Evolutionary conservation across 1,140 invertebrate species (phyloP), one percentile per base, ranked within the genome.

Genomic region (Zaprionus africanus): DNA sequence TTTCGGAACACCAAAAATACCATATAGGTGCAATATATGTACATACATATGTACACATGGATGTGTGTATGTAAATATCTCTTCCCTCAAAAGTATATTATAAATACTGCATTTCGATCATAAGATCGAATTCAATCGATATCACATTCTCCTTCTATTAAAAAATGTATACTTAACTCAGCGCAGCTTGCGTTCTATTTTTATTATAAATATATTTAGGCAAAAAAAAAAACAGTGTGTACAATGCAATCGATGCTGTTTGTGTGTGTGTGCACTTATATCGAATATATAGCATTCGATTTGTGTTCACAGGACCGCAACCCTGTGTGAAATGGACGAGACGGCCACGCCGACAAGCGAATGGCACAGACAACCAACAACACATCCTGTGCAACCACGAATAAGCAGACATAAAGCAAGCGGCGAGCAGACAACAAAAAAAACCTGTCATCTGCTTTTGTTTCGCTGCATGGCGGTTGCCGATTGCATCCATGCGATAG

Each of bases 401-500:
- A 51, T 11, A n/a, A 24, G 46, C 17, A 51, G 46, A 12, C 51
- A 41, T 46, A 46, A 46, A 46, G 41, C 41, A 46, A 7, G 41
- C 41, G n/a, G n/a, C 41, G n/a, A 46, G n/a, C 26, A 75, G 43
- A 74, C 34, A 19, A 36, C 68, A 28, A 49, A 12, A 24, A 51
- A 24, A 51, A 51, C 46, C 46, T 51, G 46, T 51, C 46, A 51
- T 51, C 46, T 51, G 46, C 46, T 51, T 51, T 51, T 51, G 46
- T 51, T 46, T 46, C 17, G 46, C 36, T 46, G 41, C n/a, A 46
- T 46, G 41, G n/a, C 41, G 41, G n/a, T n/a, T 46, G 41, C n/a
- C 41, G 41, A 46, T 46, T 46, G 41, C 41, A 46, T 46, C 41
- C 41, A 46, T 5, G 41, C n/a, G 41, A 46, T 17, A 17, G n/a